Evolutionary conservation across 2,113 vertebrate species (phyloP).

Genomic region (Zootoca vivipara): DNA sequence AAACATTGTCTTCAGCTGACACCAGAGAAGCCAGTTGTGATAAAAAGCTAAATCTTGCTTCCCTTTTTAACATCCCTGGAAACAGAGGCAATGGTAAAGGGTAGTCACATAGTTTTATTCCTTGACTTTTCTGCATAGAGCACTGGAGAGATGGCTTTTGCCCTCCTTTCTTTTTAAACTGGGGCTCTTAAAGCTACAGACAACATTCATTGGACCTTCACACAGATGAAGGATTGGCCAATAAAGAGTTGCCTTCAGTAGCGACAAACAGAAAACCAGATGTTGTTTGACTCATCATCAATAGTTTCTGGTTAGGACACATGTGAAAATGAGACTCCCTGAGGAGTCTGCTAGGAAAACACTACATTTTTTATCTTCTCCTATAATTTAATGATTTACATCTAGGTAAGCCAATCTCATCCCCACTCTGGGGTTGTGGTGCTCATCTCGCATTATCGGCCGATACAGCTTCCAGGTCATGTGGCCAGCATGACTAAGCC

Average conservation of each 20-base stretch:
- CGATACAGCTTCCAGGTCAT: too few species aligned
- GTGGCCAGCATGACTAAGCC: too few species aligned
- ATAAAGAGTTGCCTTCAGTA: conserved; percentile 24
- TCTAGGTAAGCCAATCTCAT: conserved; percentile 21
- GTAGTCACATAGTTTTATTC: not conserved
- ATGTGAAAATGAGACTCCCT: not conserved
- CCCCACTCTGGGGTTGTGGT: too few species aligned
- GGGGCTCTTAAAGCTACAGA: conserved; percentile 26
- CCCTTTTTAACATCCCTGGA: not conserved
- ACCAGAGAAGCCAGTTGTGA: not conserved
- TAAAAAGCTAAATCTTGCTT: not conserved
- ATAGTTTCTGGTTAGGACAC: not conserved
- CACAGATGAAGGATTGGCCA: not conserved
- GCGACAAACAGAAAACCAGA: conserved; percentile 37
- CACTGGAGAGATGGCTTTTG: not conserved
- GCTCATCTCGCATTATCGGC: too few species aligned
- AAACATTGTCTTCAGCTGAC: not conserved
- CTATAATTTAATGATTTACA: conserved; percentile 13
- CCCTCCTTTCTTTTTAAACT: conserved; percentile 22
- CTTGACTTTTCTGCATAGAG: not conserved
- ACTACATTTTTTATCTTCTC: conserved; percentile 30
- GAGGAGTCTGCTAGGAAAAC: conserved; percentile 29
- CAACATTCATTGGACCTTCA: conserved; percentile 29
- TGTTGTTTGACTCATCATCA: not conserved
- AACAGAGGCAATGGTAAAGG: not conserved